These are phyloP conservation scores for Isotomurus palustris DNA, from an alignment of 2,888 invertebrate genomes.

Conservation along the genomic window DNA sequence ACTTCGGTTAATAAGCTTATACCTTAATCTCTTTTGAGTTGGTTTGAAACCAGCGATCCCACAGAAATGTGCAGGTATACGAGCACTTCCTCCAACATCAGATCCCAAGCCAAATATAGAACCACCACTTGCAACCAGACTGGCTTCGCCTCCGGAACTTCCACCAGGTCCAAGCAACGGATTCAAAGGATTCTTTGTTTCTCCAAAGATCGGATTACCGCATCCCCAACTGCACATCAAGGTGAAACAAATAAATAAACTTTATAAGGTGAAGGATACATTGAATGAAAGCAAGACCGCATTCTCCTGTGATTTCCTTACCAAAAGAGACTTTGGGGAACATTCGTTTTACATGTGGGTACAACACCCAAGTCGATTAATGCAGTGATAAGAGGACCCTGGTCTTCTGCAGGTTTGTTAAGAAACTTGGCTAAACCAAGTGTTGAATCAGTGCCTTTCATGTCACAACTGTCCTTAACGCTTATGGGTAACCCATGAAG, in stretches of 20 bases:
- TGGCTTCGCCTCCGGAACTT: slow-evolving; percentile 52
- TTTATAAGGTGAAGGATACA: too few species aligned
- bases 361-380: slow-evolving; percentile 50
- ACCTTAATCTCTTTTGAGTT: slow-evolving; percentile 49
- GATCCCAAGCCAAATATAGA: slow-evolving; percentile 52
- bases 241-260: slow-evolving; percentile 1
- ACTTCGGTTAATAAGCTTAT: neutral
- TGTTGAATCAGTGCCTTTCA: slow-evolving; percentile 49
- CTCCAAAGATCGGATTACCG: slow-evolving; percentile 51
- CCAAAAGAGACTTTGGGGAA: slow-evolving; percentile 49
- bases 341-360: slow-evolving; percentile 54
- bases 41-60: slow-evolving; percentile 53
- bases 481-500: slow-evolving; percentile 49
- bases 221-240: slow-evolving; percentile 45
- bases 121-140: slow-evolving; percentile 50
- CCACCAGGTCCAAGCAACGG: slow-evolving; percentile 50
- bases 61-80: slow-evolving; percentile 53
- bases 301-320: slow-evolving; percentile 6
- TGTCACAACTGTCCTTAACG: slow-evolving; percentile 48
- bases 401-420: slow-evolving; percentile 43
- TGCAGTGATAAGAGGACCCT: slow-evolving; percentile 23
- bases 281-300: neutral
- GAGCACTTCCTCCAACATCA: slow-evolving; percentile 54
- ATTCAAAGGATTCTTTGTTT: slow-evolving; percentile 51
- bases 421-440: slow-evolving; percentile 48